phyloP scores from a whole-genome alignment of 2,113 vertebrate genomes.

The Zosterops hypoxanthus region DNA sequence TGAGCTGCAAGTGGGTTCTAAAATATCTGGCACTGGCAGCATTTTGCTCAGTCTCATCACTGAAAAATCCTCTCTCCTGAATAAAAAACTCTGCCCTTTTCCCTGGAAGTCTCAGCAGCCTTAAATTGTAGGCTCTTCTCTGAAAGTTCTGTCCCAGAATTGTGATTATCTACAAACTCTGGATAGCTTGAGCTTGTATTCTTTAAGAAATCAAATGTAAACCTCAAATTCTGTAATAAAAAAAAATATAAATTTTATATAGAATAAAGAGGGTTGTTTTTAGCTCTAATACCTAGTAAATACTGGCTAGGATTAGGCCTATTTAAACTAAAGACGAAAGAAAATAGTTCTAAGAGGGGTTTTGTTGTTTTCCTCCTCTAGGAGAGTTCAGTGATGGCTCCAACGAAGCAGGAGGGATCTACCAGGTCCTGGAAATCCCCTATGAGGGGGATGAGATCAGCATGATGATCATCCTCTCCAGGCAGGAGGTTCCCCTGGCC shows the following conservation, averaged over 20 bases:
- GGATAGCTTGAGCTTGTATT: not conserved
- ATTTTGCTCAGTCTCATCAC: not conserved
- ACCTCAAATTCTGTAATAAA: not conserved
- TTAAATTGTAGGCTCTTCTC: not conserved
- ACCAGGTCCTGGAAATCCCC: conserved; percentile 96
- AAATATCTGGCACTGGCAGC: not conserved
- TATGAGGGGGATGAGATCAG: conserved; percentile 93
- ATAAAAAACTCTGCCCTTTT: not conserved
- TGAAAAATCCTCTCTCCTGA: not conserved
- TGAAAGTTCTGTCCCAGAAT: not conserved
- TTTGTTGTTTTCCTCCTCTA: conserved; percentile 50
- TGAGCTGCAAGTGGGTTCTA: not conserved
- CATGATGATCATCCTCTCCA: conserved; percentile 93
- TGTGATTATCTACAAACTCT: not conserved
- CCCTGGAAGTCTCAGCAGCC: not conserved
- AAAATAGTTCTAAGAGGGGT: not conserved
- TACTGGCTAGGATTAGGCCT: not conserved
- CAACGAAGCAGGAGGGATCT: conserved; percentile 94
- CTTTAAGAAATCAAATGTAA: not conserved
- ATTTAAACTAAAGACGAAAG: not conserved
- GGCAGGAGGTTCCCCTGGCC: conserved; percentile 93
- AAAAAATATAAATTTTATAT: not conserved
- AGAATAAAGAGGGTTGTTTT: not conserved
- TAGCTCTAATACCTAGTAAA: not conserved
- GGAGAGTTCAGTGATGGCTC: conserved; percentile 99